A percentile compares a stretch with the other conserved stretches of the same genome.
Conservation (phyloP, 2,888 invertebrate genomes). For the Spisula solida region DNA sequence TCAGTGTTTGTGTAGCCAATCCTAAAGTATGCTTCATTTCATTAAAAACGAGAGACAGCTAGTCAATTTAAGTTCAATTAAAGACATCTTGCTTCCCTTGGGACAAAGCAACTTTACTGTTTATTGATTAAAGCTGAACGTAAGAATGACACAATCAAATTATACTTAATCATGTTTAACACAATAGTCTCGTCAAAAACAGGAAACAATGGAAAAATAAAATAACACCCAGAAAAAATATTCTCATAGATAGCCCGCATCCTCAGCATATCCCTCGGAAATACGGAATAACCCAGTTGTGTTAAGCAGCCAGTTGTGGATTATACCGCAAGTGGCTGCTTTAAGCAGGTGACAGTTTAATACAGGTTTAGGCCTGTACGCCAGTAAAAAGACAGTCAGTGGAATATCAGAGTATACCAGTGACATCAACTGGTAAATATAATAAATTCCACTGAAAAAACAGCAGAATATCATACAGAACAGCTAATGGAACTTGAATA, state of each 20-base stretch:
- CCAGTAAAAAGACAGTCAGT: too few relatives aligned
- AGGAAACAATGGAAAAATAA: constrained; percentile 7
- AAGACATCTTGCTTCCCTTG: constrained; percentile 40
- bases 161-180: constrained; percentile 44
- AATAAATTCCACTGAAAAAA: too few relatives aligned
- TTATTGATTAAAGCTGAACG: constrained; percentile 62
- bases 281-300: not conserved
- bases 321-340: too few relatives aligned
- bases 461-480: too few relatives aligned
- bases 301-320: too few relatives aligned
- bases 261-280: not conserved
- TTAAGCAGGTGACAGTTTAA: too few relatives aligned
- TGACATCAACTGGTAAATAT: too few relatives aligned
- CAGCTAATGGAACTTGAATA: too few relatives aligned
- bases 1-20: constrained; percentile 14
- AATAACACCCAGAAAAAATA: not conserved
- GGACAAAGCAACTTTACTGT: constrained; percentile 46
- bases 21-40: constrained; percentile 29
- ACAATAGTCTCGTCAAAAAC: constrained; percentile 14
- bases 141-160: constrained; percentile 59
- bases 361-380: too few relatives aligned
- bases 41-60: constrained; percentile 25
- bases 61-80: constrained; percentile 61
- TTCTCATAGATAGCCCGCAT: not conserved
- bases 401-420: too few relatives aligned